These are phyloP conservation scores for Drosophila pectinifera DNA, from an alignment of 1,140 invertebrate genomes.

Conservation along the genomic window DNA sequence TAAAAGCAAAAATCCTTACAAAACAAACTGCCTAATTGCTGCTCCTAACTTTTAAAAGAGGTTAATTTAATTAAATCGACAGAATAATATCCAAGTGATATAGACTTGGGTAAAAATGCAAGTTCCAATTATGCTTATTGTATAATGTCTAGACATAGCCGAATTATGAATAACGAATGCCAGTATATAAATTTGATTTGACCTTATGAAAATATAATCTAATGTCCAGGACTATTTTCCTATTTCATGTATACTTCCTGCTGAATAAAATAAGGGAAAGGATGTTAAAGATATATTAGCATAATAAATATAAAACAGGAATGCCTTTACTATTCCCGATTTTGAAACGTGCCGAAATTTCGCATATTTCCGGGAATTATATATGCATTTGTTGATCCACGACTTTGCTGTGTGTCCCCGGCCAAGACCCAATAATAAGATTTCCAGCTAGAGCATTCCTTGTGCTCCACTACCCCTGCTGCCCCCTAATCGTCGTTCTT, in stretches of 20 bases:
- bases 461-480: not conserved
- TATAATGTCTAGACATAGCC: not conserved
- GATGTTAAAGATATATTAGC: too few relatives aligned
- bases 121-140: not conserved
- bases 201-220: not conserved
- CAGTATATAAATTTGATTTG: not conserved
- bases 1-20: not conserved
- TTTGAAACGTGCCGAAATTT: slow-evolving; percentile 1
- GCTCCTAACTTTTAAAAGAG: not conserved
- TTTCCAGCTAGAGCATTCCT: slow-evolving; percentile 39
- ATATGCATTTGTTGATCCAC: not conserved
- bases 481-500: slow-evolving; percentile 45
- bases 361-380: slow-evolving; percentile 1
- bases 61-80: not conserved
- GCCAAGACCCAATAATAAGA: slow-evolving; percentile 10
- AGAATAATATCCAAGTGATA: not conserved
- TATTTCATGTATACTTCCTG: not conserved
- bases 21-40: too few relatives aligned
- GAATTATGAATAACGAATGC: not conserved
- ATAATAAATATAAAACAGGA: not conserved
- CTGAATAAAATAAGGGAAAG: too few relatives aligned
- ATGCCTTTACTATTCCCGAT: not conserved
- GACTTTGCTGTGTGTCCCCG: not conserved
- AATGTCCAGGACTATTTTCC: not conserved
- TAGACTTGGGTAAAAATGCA: not conserved